Evolutionary conservation across 2,113 vertebrate genomes (phyloP), one percentile per base, ranked within the genome.

Genomic region (Delphinus delphis): DNA sequence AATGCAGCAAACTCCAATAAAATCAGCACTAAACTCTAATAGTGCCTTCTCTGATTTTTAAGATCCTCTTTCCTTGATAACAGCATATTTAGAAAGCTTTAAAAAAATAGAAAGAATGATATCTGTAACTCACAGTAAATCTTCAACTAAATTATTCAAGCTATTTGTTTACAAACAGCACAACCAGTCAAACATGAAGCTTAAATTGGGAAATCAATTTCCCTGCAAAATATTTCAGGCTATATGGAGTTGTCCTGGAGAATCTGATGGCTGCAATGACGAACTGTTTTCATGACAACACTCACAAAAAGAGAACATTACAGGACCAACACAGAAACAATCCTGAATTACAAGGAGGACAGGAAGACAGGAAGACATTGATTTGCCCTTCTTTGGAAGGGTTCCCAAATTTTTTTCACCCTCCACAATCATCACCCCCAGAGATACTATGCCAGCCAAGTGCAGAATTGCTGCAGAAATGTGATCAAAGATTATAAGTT

Each of bases 121-220:
- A 94, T 84, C 31, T 96, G 25, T 60, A 96, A 92, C 63, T 55
- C 63, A 82, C 11, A 63, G 44, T 97, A 97, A 96, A 97, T 97
- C 93, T 96, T 82, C 71, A 20, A 1, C 8, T 96, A 96, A 26
- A 33, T 97, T 98, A 96, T 88, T 98, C 92, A 97, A 96, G 1
- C 0, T 88, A 93, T 95, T 97, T 98, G 84, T 33, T 88, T 97
- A 97, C 97, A 97, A 96, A 88, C 67, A 88, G 86, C 65, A 94
- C 79, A 95, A 88, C 36, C 88, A 98, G 77, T 68, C 90, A 93
- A 77, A 36, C n/a, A 93, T 41, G 9, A 91, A 77, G 65, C 88
- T 95, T 98, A 96, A 98, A 97, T 97, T 97, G 92, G 90, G n/a
- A 97, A 88, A 96, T 90, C 20, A 97, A 96, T 98, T 98, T 93